A percentile compares a stretch with the other conserved stretches of the same genome.
Evolutionary conservation across 2,113 vertebrate species (phyloP).

Genomic region (Nematolebias whitei): DNA sequence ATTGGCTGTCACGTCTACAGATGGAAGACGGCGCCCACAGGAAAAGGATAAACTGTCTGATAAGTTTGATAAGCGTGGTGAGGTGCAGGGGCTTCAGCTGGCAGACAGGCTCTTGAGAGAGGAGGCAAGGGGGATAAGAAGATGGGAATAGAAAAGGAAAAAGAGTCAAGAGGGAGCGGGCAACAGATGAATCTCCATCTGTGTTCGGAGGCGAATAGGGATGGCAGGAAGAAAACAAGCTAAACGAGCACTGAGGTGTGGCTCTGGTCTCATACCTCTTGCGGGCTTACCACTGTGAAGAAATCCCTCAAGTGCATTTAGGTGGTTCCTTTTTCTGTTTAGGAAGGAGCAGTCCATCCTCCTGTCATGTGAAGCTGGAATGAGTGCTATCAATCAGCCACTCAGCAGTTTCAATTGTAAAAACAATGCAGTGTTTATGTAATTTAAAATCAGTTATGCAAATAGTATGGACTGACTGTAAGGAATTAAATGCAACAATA

Average conservation of each 20-base stretch:
- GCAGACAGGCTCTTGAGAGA: constrained; percentile 60
- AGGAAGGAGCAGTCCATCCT: background rate
- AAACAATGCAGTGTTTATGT: constrained; percentile 4
- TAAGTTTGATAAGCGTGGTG: constrained; percentile 47
- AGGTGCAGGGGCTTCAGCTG: constrained; percentile 66
- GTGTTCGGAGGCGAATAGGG: constrained; percentile 56
- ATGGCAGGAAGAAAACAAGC: constrained; percentile 46
- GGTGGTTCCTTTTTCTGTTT: constrained; percentile 19
- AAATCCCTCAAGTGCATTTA: constrained; percentile 23
- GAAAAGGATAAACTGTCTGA: constrained; percentile 73
- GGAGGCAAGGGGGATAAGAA: background rate
- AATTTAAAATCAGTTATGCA: constrained; percentile 9
- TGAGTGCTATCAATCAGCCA: constrained; percentile 43
- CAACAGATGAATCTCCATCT: constrained; percentile 77
- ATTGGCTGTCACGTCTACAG: constrained; percentile 69
- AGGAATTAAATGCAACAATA: background rate
- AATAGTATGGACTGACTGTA: no score
- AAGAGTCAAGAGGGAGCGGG: constrained; percentile 65
- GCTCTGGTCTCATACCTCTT: constrained; percentile 44
- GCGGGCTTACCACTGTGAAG: constrained; percentile 33
- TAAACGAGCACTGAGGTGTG: constrained; percentile 49
- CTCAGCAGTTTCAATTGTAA: constrained; percentile 7
- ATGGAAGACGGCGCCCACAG: constrained; percentile 69
- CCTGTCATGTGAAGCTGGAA: constrained; percentile 38
- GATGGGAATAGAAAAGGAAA: constrained; percentile 51